These are phyloP conservation scores for Megaceryle torquata DNA, from an alignment of 2,113 vertebrate genomes.

Conservation along the genomic window DNA sequence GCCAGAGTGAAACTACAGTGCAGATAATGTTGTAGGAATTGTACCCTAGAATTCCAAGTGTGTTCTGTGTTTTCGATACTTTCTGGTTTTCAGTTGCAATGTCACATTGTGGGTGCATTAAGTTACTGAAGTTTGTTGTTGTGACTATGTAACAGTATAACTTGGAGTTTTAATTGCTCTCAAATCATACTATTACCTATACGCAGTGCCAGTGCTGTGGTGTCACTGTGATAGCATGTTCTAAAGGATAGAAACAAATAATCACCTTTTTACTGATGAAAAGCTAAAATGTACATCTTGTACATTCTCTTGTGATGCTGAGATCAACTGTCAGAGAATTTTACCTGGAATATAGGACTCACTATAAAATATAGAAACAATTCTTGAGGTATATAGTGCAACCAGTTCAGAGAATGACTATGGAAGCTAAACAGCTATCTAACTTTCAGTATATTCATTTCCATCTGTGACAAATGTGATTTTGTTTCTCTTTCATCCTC, in stretches of 20 bases:
- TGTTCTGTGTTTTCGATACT: not conserved
- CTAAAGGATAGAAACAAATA: constrained; percentile 21
- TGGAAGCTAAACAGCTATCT: not conserved
- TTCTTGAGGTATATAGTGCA: not conserved
- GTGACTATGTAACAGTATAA: constrained; percentile 37
- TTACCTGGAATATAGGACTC: not conserved
- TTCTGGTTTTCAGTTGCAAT: not conserved
- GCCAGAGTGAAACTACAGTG: not conserved
- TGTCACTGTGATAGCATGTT: constrained; percentile 21
- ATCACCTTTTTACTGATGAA: constrained; percentile 13
- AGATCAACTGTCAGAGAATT: not conserved
- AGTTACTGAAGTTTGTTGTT: constrained; percentile 34
- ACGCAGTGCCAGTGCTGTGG: not conserved
- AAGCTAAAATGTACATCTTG: constrained; percentile 11
- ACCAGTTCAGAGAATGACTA: not conserved
- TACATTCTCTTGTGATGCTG: not conserved
- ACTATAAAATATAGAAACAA: not conserved
- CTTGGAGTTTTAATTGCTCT: constrained; percentile 47
- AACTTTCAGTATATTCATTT: not conserved
- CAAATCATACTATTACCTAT: not conserved
- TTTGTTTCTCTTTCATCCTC: constrained; percentile 5
- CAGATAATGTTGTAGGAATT: constrained; percentile 1
- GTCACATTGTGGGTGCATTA: not conserved
- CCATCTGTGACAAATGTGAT: not conserved
- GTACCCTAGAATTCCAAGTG: not conserved